Base-by-base conservation (phyloP, 2,888 invertebrate genomes). In the Eudemis profundana region DNA sequence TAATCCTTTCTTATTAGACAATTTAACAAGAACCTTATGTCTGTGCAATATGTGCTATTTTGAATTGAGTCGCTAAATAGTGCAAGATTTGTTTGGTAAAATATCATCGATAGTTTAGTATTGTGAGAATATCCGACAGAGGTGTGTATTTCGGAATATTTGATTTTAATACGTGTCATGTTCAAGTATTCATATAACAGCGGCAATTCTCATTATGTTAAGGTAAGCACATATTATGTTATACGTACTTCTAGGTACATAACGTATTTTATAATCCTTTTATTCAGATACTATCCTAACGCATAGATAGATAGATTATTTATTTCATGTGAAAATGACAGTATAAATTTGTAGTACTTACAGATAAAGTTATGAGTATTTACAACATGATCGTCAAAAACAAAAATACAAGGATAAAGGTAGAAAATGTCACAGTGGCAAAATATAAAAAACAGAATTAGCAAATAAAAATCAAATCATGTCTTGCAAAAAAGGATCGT, bases 151-250 rank as follows among this genome's bases (percentile, higher is more conserved):
- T 21, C 21, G 47, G 38, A 14, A n/a, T 40, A 40, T 8, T 23
- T n/a, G n/a, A 33, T 27, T 27, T 5, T 33, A 1, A 14, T 14
- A 15, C 2, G 49, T 49, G 57, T 36, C 21, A 64, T 64, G 63
- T 64, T 64, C 14, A 64, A 64, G 17, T 68, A 42, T 46, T 68
- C 66, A 17, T 67, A 69, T 49, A 66, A 57, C 50, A 71, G 53
- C 47, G 69, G 68, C 0, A 60, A 61, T 50, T 68, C 69, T 66
- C 50, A 64, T 42, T 57, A 64, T 57, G 42, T 57, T 33, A 64
- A 64, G 57, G 63, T 64, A 27, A 64, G 53, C 15, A 12, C 17
- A 7, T 12, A 29, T 15, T n/a, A 10, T 50, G 14, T 7, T 38
- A 10, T 4, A 42, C 33, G 12, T 40, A 27, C 29, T 17, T 10